Percentiles rank a stretch among this genome's conserved stretches.
These are phyloP conservation scores for Gallinago undulata DNA, from an alignment of 2,113 vertebrate species.

Conservation along the genomic window DNA sequence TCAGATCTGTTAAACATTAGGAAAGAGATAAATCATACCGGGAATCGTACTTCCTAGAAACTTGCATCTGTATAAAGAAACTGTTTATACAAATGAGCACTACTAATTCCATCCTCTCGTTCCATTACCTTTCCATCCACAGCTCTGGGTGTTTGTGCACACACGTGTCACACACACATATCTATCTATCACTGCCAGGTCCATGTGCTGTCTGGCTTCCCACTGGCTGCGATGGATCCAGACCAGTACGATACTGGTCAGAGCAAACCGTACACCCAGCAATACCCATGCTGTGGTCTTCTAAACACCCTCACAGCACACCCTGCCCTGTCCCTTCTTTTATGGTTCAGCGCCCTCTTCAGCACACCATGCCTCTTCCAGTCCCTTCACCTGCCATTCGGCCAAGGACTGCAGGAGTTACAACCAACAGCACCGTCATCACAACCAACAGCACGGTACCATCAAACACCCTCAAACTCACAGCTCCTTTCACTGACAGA, in stretches of 20 bases:
- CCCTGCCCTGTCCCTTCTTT: background rate
- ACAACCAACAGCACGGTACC: background rate
- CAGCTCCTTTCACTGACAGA: background rate
- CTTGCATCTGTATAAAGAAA: background rate
- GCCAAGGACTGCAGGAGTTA: background rate
- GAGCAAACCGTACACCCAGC: accelerated
- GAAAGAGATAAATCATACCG: background rate
- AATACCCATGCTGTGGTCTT: background rate
- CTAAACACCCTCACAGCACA: background rate
- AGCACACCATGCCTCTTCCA: background rate
- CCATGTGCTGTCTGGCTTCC: background rate
- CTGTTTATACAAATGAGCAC: background rate
- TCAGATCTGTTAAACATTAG: background rate
- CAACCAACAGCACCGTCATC: too few species aligned
- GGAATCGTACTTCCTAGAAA: background rate
- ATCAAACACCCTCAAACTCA: background rate
- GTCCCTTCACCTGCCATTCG: background rate
- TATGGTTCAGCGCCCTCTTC: background rate
- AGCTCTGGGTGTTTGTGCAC: background rate
- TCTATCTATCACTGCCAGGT: background rate
- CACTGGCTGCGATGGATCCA: background rate
- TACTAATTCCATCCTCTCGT: background rate
- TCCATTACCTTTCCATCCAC: background rate
- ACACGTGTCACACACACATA: background rate
- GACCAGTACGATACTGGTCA: background rate